Percentiles rank a stretch among this genome's conserved stretches.
phyloP scores from a whole-genome alignment of 2,797 vertebrate genomes.

The Xiphophorus birchmanni region DNA sequence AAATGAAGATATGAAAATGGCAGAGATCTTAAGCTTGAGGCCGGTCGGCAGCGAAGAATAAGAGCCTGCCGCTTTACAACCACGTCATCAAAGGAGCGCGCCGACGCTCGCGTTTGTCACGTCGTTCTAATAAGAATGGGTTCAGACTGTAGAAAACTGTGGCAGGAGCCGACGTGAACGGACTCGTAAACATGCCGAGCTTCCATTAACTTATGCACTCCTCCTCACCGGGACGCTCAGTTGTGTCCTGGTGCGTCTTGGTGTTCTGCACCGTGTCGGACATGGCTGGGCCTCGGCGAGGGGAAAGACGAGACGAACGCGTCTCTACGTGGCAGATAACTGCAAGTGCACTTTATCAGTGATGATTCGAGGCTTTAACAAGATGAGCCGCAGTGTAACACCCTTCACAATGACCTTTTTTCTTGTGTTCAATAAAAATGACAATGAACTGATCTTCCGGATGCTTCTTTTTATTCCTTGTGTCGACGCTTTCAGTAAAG shows the following conservation, averaged over 20 bases:
- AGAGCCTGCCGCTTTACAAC: slow-evolving; percentile 54
- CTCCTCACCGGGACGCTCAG: slow-evolving; percentile 50
- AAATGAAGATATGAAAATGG: slow-evolving; percentile 56
- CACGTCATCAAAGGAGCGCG: slow-evolving; percentile 22
- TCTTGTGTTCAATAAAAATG: slow-evolving; percentile 75
- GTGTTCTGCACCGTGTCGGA: slow-evolving; percentile 28
- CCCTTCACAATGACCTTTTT: slow-evolving; percentile 63
- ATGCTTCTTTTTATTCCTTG: slow-evolving; percentile 10
- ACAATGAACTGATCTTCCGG: slow-evolving; percentile 41
- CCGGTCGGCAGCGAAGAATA: slow-evolving; percentile 31
- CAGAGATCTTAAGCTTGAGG: slow-evolving; percentile 36
- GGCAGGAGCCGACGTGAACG: slow-evolving; percentile 28
- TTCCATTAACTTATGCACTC: slow-evolving; percentile 76
- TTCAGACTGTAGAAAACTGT: slow-evolving; percentile 19
- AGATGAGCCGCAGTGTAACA: slow-evolving; percentile 68
- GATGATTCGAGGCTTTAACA: slow-evolving; percentile 74
- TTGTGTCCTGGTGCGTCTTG: slow-evolving; percentile 42
- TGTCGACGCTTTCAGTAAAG: neutral
- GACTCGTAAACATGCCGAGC: slow-evolving; percentile 46
- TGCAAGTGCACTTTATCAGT: slow-evolving; percentile 83
- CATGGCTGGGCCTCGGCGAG: slow-evolving; percentile 30
- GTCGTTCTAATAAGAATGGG: neutral
- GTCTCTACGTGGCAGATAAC: slow-evolving; percentile 56
- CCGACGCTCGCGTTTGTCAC: slow-evolving; percentile 23
- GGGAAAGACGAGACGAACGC: slow-evolving; percentile 18